Percentiles rank a stretch among this genome's conserved stretches.
Evolutionary conservation across 2,113 vertebrate genomes (phyloP).

Genomic region (Egretta garzetta): DNA sequence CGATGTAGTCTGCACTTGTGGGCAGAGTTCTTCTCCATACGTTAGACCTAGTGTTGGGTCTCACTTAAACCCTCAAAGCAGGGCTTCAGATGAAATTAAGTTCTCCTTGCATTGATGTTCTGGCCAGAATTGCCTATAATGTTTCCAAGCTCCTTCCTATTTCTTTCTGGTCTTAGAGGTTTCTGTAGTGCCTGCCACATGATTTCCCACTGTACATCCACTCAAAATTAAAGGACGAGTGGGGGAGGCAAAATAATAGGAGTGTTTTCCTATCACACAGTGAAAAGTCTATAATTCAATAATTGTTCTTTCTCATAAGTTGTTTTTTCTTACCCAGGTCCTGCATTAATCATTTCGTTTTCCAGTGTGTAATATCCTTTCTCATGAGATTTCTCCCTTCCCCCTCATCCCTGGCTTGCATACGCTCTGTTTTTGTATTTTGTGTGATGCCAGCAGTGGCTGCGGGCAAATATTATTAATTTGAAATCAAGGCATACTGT

Average conservation of each 20-base stretch:
- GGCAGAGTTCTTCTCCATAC: not conserved
- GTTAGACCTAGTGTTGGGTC: not conserved
- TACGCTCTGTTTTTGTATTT: not conserved
- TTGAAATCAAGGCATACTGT: not conserved
- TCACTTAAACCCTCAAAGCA: not conserved
- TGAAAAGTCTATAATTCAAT: not conserved
- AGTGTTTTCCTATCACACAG: not conserved
- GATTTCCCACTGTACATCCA: not conserved
- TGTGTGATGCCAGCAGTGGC: not conserved
- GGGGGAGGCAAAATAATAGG: not conserved
- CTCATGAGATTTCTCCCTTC: not conserved
- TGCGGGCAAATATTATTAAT: not conserved
- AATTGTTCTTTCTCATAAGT: not conserved
- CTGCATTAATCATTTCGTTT: not conserved
- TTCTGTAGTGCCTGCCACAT: not conserved
- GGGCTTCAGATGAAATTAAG: not conserved
- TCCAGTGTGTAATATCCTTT: not conserved
- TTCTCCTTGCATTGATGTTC: not conserved
- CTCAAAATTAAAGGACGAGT: not conserved
- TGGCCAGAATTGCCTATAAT: not conserved
- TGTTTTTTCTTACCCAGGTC: not conserved
- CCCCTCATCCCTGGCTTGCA: not conserved
- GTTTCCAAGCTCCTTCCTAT: not conserved
- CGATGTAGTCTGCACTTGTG: not conserved
- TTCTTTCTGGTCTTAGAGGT: not conserved